These are phyloP conservation scores for Hylaeus volcanicus DNA, from an alignment of 1,140 invertebrate species.

Conservation along the genomic window DNA sequence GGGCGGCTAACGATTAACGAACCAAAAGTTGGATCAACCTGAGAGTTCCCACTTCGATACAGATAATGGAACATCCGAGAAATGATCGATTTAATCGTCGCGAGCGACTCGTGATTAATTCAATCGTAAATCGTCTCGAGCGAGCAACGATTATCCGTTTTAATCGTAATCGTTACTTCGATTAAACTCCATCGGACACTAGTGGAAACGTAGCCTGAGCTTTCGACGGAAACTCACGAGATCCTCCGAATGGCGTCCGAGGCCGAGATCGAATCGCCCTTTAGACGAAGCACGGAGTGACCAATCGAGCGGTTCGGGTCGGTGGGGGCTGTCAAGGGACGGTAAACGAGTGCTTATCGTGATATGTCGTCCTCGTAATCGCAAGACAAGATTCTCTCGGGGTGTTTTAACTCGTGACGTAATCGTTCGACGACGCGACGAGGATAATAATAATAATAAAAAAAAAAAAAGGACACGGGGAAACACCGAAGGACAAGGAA, in stretches of 20 bases:
- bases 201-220: constrained; percentile 50
- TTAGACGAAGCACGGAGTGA: constrained; percentile 58
- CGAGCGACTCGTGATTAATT: too few relatives aligned
- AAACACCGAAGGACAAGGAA: background rate
- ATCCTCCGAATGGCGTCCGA: constrained; percentile 43
- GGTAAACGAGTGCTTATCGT: constrained; percentile 36
- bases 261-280: constrained; percentile 48
- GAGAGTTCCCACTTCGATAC: too few relatives aligned
- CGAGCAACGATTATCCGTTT: too few relatives aligned
- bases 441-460: background rate
- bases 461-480: background rate
- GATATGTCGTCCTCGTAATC: constrained; percentile 13
- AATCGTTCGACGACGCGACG: constrained; percentile 9
- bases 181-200: background rate
- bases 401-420: background rate
- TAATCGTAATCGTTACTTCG: too few relatives aligned
- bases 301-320: constrained; percentile 65
- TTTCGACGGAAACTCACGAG: constrained; percentile 47
- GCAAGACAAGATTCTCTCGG: background rate
- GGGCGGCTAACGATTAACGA: too few relatives aligned
- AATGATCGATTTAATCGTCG: too few relatives aligned
- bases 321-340: constrained; percentile 45
- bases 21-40: too few relatives aligned
- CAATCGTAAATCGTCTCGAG: too few relatives aligned
- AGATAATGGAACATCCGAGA: too few relatives aligned